phyloP scores from a whole-genome alignment of 2,888 invertebrate species.

The Ectemnius cavifrons region DNA sequence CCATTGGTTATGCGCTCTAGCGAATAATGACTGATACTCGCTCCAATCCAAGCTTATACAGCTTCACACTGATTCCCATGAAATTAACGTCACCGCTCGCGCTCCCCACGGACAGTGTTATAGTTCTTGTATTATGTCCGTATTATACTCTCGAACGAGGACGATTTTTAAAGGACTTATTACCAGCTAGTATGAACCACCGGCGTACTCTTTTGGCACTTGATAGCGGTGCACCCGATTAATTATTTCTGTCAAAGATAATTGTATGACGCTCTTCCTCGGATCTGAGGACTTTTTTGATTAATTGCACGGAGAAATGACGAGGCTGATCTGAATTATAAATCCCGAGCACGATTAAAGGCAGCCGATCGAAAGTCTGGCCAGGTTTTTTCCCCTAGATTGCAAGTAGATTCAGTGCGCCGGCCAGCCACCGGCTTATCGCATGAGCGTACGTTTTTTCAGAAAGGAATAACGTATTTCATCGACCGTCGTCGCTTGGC shows the following conservation, averaged over 20 bases:
- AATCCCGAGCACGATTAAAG: slow-evolving; percentile 49
- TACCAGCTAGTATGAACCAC: too few species aligned
- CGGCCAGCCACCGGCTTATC: slow-evolving; percentile 11
- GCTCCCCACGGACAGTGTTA: too few species aligned
- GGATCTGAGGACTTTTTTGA: slow-evolving; percentile 32
- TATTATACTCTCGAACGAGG: too few species aligned
- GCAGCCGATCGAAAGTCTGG: slow-evolving; percentile 35
- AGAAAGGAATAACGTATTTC: neutral
- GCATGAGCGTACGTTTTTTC: slow-evolving; percentile 14
- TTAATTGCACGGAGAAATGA: slow-evolving; percentile 48
- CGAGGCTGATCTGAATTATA: slow-evolving; percentile 48
- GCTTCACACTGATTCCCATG: slow-evolving; percentile 20
- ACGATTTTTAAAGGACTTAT: too few species aligned
- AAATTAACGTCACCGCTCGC: too few species aligned
- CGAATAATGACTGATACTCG: slow-evolving; percentile 32
- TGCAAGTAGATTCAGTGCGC: neutral
- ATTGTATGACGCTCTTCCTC: slow-evolving; percentile 37
- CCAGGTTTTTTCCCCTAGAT: neutral
- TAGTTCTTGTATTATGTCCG: too few species aligned
- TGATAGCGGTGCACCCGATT: slow-evolving; percentile 35
- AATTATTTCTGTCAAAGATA: slow-evolving; percentile 44
- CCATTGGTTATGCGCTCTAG: slow-evolving; percentile 22
- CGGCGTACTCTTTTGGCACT: slow-evolving; percentile 2
- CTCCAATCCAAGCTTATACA: slow-evolving; percentile 36
- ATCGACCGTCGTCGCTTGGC: neutral